Base-by-base conservation (phyloP, 2,888 invertebrate genomes). In the Epistrophella euchroma region DNA sequence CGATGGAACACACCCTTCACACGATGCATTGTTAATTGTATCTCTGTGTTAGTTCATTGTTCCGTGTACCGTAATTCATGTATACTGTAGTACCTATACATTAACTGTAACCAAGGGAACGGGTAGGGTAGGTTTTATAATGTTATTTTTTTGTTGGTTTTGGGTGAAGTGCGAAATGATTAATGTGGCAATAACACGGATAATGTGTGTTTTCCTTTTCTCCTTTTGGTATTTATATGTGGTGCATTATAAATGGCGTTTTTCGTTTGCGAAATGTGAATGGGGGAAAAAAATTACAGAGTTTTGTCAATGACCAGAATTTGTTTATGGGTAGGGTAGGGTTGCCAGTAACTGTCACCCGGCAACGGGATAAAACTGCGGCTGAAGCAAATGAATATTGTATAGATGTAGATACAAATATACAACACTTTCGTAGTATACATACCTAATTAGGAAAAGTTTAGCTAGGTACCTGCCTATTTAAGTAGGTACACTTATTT, bases 301-400 rank as follows among this genome's bases (percentile, higher is more conserved):
- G n/a, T 17, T 76, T 76, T 88, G 56, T 84, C 74, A 87, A 73
- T 79, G 72, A 62, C 22, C 60, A 75, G 25, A 88, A 80, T 74
- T 88, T 88, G 84, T 84, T 88, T 88, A 85, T 87, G 74, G 85
- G 80, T 88, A 88, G 74, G 85, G 80, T 88, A 88, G 89, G 85
- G 88, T 88, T 88, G 88, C 88, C 88, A 88, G 81, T 87, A 19
- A 43, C 9, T 7, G 7, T 28, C 19, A 58, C 2, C 7, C 37
- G 47, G 6, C 10, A 60, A 7, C 7, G n/a, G 40, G 25, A 28
- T 10, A 43, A 4, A 22, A 10, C 0, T n/a, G 56, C n/a, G 32
- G 37, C 3, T 35, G 25, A 2, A 43, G 25, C 45, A 11, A 47
- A 43, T 43, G n/a, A n/a, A 43, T 2, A n/a, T 43, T n/a, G 6